Percentiles rank a stretch among this genome's conserved stretches.
These are phyloP conservation scores for Phodopus roborovskii DNA, from an alignment of 2,113 vertebrate species.

Conservation along the genomic window DNA sequence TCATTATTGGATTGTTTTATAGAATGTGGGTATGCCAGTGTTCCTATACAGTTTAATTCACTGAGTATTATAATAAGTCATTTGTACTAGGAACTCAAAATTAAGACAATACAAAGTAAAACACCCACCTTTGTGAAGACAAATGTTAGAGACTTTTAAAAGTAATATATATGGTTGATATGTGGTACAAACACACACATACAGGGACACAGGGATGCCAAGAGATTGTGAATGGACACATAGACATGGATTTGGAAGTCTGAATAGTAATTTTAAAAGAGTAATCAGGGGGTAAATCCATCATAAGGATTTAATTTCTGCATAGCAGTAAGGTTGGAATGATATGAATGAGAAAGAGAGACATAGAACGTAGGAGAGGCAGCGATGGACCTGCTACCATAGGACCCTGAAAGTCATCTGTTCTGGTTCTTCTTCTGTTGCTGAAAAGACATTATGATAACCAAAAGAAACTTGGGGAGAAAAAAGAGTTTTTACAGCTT, in stretches of 20 bases:
- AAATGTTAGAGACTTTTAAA: conserved; percentile 20
- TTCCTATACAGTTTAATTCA: conserved; percentile 29
- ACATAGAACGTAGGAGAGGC: background rate
- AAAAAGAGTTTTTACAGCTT: background rate
- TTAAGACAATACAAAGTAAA: background rate
- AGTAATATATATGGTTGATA: no score
- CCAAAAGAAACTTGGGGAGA: background rate
- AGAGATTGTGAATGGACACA: background rate
- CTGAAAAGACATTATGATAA: background rate
- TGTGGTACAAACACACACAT: background rate
- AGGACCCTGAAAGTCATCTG: background rate
- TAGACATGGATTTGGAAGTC: background rate
- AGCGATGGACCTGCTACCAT: background rate
- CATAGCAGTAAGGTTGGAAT: background rate
- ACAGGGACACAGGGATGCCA: background rate
- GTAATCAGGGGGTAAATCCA: background rate
- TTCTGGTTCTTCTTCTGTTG: background rate
- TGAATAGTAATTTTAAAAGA: conserved; percentile 12
- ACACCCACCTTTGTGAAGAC: background rate
- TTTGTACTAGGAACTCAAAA: conserved; percentile 1
- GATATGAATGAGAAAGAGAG: background rate
- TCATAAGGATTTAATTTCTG: background rate
- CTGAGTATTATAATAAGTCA: conserved; percentile 23
- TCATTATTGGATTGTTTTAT: background rate
- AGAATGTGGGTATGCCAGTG: conserved; percentile 18